Base-by-base conservation (phyloP, 2,113 vertebrate genomes). In the Xenus cinereus region DNA sequence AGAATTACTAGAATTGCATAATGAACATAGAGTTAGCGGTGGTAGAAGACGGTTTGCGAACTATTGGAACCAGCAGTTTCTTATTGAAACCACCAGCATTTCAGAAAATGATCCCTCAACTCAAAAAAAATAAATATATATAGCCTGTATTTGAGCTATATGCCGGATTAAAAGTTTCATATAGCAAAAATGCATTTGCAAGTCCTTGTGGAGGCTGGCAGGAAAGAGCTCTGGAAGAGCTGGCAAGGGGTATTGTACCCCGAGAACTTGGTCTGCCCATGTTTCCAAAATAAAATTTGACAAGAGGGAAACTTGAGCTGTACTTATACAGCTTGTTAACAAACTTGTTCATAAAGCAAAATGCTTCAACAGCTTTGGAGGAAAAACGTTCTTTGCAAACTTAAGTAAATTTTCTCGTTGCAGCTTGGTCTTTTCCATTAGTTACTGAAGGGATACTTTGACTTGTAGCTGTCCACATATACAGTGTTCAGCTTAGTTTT, bases 221-320 rank as follows among this genome's bases (percentile, higher is more conserved):
- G 56, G 63, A 86, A 71, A 8, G n/a, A 43, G 62, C 37, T 76
- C 53, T 85, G 37, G 69, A 73, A 91, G 50, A 93, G n/a, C 28
- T 94, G 63, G 32, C n/a, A 74, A 76, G 73, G 27, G n/a, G 18
- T 53, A 46, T 84, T 37, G 24, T 43, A 62, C 67, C 82, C 46
- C 59, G 85, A 62, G 67, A 84, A 69, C 27, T 71, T 56, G 7
- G 60, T 81, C 53, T 89, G 14, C 26, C 68, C 19, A 0, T 60
- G 57, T 90, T 85, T 96, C 87, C 80, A 87, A 91, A 94, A 79
- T 78, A 75, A 87, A 80, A 83, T 80, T 73, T 87, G 84, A 69
- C 89, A 89, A 74, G 71, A 33, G 27, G 66, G 67, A 85, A 94
- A 90, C 3, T 23, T 30, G 28, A 79, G 82, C 66, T 94, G 22